Evolutionary conservation across 1,140 invertebrate species (phyloP), one percentile per base, ranked within the genome.

Genomic region (Bombus breviceps): DNA sequence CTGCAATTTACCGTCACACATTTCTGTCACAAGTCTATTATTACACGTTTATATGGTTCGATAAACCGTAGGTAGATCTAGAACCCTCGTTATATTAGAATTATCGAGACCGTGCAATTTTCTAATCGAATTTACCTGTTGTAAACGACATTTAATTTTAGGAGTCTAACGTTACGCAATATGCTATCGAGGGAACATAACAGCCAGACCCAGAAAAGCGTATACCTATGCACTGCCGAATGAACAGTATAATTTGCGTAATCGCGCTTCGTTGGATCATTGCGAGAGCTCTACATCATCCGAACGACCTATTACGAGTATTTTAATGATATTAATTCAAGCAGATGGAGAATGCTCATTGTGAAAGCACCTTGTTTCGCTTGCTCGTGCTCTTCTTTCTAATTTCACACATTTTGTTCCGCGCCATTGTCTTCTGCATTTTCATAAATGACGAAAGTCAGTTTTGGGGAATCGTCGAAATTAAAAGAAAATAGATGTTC

Each of bases 311-410:
- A n/a, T 82, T 59, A 37, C 71, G 13, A 43, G 3, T 32, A 28
- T 37, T 82, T 81, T 73, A 81, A 73, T 73, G n/a, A 62, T 53
- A 73, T 73, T 73, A 81, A 41, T 41, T 22, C 37, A 8, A 69
- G 1, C 15, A 34, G 34, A 25, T 0, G 28, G 8, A 15, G 12
- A 37, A 28, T 1, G 18, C n/a, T 73, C 32, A 4, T 73, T 81
- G 37, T 4, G 79, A 72, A 62, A 81, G 0, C 10, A 25, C 39
- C 41, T 72, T 62, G 47, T 22, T 68, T 47, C 47, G 47, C 6
- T 53, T 22, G 18, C 5, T 53, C 41, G 25, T n/a, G n/a, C n/a
- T 73, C 71, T 22, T n/a, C 47, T 15, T 57, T 37, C 34, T 13
- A 25, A 76, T 34, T 76, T 59, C 10, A 3, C 4, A 32, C 18